Evolutionary conservation across 2,113 vertebrate genomes (phyloP), one percentile per base, ranked within the genome.

Genomic region (Falco punctatus): DNA sequence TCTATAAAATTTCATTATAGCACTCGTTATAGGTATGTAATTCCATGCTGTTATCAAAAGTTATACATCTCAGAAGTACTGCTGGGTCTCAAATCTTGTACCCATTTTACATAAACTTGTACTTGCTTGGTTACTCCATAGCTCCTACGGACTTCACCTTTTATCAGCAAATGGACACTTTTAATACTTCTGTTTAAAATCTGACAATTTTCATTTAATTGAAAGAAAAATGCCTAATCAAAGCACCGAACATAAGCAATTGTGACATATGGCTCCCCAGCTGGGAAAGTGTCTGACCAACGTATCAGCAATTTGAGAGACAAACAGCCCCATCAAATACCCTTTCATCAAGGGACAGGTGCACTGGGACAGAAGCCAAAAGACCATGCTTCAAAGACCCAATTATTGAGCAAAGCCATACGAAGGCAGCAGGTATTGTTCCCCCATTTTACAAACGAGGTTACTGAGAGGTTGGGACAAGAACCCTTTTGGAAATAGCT

Each of bases 231-330:
- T 40, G n/a, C 42, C 72, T 26, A 32, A 66, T 71, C 72, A 74
- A 81, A 95, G 77, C 15, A 59, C 21, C 4, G 7, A 79, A 55
- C 32, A 64, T 28, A 15, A 81, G 86, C 30, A 15, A 54, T 38
- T 64, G 83, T 11, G 32, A 42, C 91, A 95, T 40, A 51, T 48
- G 88, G 91, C 74, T 94, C 58, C 91, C 88, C 95, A 95, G 92
- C 79, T 92, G 91, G 90, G 84, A 57, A 52, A 38, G 32, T 5
- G 59, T 46, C 92, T 70, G 89, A 83, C 93, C 49, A 18, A 24
- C 8, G 0, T 8, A 65, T 75, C 81, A 61, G 94, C 5, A 33
- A 3, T 66, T 38, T 44, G 92, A 92, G 71, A 55, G 92, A 81
- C 70, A 78, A 81, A 71, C 35, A 90, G 67, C 77, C 82, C 79